A percentile compares a stretch with the other conserved stretches of the same genome.
These are phyloP conservation scores for Felis chaus DNA, from an alignment of 2,113 vertebrate genomes.

Conservation along the genomic window DNA sequence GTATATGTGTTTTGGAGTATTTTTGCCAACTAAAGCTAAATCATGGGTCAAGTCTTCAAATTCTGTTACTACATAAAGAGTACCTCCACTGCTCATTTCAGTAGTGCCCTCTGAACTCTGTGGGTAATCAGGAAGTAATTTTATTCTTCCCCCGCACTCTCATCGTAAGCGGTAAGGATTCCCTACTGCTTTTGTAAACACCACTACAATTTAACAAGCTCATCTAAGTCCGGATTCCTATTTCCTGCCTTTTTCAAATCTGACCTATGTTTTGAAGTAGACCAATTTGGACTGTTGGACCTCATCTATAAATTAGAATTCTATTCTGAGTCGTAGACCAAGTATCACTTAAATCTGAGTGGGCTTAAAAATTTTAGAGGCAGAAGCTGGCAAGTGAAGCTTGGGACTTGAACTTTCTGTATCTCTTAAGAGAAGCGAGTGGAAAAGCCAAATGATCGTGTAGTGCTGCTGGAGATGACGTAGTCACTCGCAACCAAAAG, in stretches of 20 bases:
- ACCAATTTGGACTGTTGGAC: conserved; percentile 30
- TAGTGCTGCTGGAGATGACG: conserved; percentile 52
- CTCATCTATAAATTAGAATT: conserved; percentile 62
- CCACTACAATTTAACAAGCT: conserved; percentile 55
- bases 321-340: conserved; percentile 50
- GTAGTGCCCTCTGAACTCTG: conserved; percentile 31
- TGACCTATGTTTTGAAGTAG: conserved; percentile 32
- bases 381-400: conserved; percentile 56
- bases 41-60: conserved; percentile 63
- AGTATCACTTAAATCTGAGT: conserved; percentile 58
- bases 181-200: conserved; percentile 15
- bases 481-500: background rate
- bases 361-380: conserved; percentile 56
- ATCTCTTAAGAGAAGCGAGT: conserved; percentile 59
- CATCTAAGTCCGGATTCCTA: background rate
- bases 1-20: background rate
- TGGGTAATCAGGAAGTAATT: background rate
- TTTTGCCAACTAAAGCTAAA: conserved; percentile 42
- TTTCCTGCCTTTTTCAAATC: conserved; percentile 33
- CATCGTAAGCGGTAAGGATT: background rate
- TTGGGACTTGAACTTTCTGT: conserved; percentile 58
- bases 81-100: conserved; percentile 26
- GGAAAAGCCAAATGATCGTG: conserved; percentile 58
- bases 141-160: background rate
- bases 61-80: background rate